Evolutionary conservation across 2,888 invertebrate species (phyloP), one percentile per base, ranked within the genome.

Genomic region (Seira musarum): DNA sequence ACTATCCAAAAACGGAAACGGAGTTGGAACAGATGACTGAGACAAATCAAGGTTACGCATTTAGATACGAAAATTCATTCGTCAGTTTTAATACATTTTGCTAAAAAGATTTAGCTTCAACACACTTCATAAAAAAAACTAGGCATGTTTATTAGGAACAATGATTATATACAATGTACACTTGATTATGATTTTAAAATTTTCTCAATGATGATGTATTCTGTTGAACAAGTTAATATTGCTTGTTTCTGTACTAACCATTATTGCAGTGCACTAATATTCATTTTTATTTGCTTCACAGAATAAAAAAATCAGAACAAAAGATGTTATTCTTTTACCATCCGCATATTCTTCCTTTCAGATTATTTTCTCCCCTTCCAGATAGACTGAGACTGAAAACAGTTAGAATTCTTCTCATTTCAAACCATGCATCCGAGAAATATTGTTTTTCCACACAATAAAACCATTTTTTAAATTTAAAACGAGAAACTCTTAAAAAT

Each of bases 371-470:
- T 53, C 53, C 53, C 53, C 53, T 53, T 53, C 53, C 53, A n/a
- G 30, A 2, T 30, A 30, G 30, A n/a, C 30, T 30, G n/a, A n/a
- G n/a, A 30, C 30, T 5, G 8, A 30, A 30, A 30, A 30, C 8
- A 30, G 30, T 30, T 30, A 8, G 30, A 30, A 5, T 30, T 53
- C 13, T 53, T 53, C 17, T 53, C 53, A n/a, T 53, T 17, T 53
- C 17, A 3, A 53, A 17, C 53, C 53, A 30, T n/a, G n/a, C n/a
- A 40, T 53, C 53, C 70, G 57, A 19, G 17, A 70, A 53, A 68
- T 19, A 68, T 17, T 19, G 24, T 71, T 71, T 73, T 73, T 73
- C 72, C 72, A 65, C 49, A 46, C 72, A 73, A 73, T 73, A 71
- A 73, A 73, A 61, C 17, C 64, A n/a, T 40, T 53, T 69, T 69